Evolutionary conservation across 1,140 invertebrate species (phyloP), one percentile per base, ranked within the genome.

Genomic region (Hylaeus volcanicus): DNA sequence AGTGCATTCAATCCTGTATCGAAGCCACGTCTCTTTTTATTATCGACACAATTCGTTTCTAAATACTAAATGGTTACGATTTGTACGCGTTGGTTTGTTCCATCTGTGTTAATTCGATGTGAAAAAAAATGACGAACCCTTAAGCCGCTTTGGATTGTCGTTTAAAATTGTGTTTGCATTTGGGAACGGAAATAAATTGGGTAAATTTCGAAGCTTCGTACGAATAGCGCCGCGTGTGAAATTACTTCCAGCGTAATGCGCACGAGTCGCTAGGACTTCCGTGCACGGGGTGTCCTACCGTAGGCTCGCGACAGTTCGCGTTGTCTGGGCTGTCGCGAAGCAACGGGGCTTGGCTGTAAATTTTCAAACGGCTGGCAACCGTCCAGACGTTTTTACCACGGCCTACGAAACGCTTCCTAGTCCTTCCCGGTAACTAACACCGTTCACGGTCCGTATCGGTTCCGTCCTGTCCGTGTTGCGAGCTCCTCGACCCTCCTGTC

Each of bases 371-470:
- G 70, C 84, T 91, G 90, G 89, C 89, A 87, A 11, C 41, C 39
- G 37, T 88, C 90, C 89, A 91, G 86, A 88, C 88, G 83, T 89
- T 90, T 87, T 85, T 86, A 82, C 85, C 79, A 86, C 78, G 74
- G 58, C 72, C 68, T 68, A 68, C 86, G 83, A 37, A 78, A 73
- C 58, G 71, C 75, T 83, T 69, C 63, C 60, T 74, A 51, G 53
- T 51, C 66, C 14, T n/a, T 56, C 75, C 51, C 58, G 48, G 48
- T 80, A 79, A 81, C 70, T 64, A 60, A 74, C 64, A 9, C 53
- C 63, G 53, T 60, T 74, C 66, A 12, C 43, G n/a, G n/a, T 4
- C 5, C 12, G 53, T 51, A 41, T 77, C 74, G 74, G n/a, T 64
- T n/a, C 58, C 15, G 8, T 1, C 12, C 12, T 14, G 4, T 41